Conservation (phyloP, 2,888 invertebrate genomes). For the Polylopha cassiicola region DNA sequence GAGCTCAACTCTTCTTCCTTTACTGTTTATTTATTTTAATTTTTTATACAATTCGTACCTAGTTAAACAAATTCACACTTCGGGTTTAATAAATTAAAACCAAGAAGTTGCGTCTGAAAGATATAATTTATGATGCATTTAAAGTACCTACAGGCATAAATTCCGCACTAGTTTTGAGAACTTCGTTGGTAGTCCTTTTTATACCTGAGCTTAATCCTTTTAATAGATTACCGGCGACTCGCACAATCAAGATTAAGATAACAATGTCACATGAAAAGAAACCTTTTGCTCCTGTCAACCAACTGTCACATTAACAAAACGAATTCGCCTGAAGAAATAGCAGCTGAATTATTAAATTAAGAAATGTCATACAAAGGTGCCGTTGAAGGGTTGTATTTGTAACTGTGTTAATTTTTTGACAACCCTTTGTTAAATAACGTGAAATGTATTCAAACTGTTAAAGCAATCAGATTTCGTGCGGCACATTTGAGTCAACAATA, state of each 20-base stretch:
- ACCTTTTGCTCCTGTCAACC: constrained; percentile 55
- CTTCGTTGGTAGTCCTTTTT: constrained; percentile 47
- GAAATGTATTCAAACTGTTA: constrained; percentile 46
- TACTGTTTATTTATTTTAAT: no score
- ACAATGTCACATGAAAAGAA: constrained; percentile 41
- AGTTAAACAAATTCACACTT: no score
- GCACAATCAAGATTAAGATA: constrained; percentile 43
- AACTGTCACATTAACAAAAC: constrained; percentile 68
- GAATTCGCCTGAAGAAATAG: constrained; percentile 47
- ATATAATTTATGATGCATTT: no score
- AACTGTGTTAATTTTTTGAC: constrained; percentile 60
- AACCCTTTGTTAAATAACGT: constrained; percentile 42
- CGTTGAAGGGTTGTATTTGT: constrained; percentile 53
- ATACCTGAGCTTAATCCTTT: constrained; percentile 51
- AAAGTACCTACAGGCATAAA: no score
- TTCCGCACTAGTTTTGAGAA: constrained; percentile 14
- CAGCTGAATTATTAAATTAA: constrained; percentile 61
- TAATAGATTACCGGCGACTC: constrained; percentile 45
- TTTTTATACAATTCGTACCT: no score
- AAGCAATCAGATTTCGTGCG: constrained; percentile 36
- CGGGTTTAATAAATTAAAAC: no score
- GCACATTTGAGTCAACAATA: constrained; percentile 30
- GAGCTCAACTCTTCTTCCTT: no score
- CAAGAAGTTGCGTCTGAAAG: no score
- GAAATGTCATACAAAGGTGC: constrained; percentile 36